Evolutionary conservation across 2,113 vertebrate genomes (phyloP).

Genomic region (mouse (Mus musculus)): GRCm39 chr9:63900001-63900500

Average conservation of each 20-base stretch:
- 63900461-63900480: neutral
- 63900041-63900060: neutral
- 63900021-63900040: neutral
- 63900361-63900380: conserved; percentile 44
- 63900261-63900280: conserved; percentile 61
- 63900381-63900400: neutral
- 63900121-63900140: neutral
- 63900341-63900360: conserved; percentile 60
- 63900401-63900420: neutral
- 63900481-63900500: neutral
- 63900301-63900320: conserved; percentile 72
- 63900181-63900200: neutral
- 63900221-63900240: conserved; percentile 73
- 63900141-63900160: neutral
- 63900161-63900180: neutral
- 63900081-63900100: neutral
- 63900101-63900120: neutral
- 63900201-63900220: neutral
- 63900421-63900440: neutral
- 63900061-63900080: neutral
- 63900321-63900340: conserved; percentile 72
- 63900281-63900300: conserved; percentile 79
- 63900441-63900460: neutral
- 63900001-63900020: neutral
- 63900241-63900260: conserved; percentile 80